These are phyloP conservation scores for Lysandra coridon DNA, from an alignment of 2,888 invertebrate genomes.

Conservation along the genomic window DNA sequence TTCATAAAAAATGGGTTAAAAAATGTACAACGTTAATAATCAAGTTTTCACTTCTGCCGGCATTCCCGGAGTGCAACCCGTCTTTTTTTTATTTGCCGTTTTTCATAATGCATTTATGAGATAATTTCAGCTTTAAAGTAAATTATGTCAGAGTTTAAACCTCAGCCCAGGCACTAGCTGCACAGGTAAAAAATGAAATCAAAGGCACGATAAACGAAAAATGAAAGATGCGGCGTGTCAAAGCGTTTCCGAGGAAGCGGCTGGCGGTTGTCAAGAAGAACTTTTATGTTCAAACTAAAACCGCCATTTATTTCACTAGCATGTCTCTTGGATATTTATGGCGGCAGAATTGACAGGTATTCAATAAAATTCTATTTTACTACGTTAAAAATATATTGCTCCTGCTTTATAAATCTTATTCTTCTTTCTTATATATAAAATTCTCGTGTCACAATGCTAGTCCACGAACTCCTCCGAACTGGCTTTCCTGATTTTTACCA, in stretches of 20 bases:
- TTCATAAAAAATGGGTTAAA: too few relatives aligned
- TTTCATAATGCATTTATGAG: too few relatives aligned
- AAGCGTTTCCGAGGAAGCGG: not conserved
- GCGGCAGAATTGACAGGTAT: slow-evolving; percentile 1
- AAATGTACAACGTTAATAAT: too few relatives aligned
- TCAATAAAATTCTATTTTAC: not conserved
- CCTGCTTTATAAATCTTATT: too few relatives aligned
- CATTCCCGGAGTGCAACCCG: too few relatives aligned
- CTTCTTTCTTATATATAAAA: too few relatives aligned
- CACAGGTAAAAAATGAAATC: not conserved
- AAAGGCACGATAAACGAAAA: not conserved
- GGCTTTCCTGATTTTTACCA: too few relatives aligned
- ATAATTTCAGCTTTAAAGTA: not conserved
- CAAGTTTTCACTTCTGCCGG: too few relatives aligned
- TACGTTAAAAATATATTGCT: not conserved
- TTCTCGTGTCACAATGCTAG: too few relatives aligned
- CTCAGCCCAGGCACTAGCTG: not conserved
- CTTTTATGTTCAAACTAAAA: slow-evolving; percentile 19
- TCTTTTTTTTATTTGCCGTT: too few relatives aligned
- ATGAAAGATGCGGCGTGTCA: not conserved
- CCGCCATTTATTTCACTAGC: slow-evolving; percentile 5
- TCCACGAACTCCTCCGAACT: too few relatives aligned
- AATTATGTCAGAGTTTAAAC: not conserved
- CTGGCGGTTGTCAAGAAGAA: not conserved
- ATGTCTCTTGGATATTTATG: slow-evolving; percentile 8